Evolutionary conservation across 2,797 vertebrate genomes (phyloP), one percentile per base, ranked within the genome.

Genomic region (Pangasius larnaudii): DNA sequence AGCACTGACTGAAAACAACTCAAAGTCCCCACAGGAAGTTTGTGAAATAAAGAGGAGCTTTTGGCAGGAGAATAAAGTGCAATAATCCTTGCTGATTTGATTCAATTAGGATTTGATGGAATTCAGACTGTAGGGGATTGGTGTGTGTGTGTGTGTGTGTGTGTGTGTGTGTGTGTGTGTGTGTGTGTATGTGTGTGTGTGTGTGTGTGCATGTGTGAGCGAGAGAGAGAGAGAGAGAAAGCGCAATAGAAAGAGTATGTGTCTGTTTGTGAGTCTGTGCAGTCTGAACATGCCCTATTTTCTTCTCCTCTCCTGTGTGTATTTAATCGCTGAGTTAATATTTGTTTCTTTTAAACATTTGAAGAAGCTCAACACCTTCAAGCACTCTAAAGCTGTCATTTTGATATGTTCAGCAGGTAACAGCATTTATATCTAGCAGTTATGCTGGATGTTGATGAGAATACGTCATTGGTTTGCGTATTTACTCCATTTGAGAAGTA

Each of bases 81-180:
- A 82, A 7, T 85, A 83, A 88, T 86, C 84, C 69, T 82, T 81
- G 30, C 82, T 88, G 85, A 86, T 77, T 78, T 88, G 61, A 85
- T 88, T 85, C 36, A 85, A 36, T 85, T 80, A 69, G 61, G 19
- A 69, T 85, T 88, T 85, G 81, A 67, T 69, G 81, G 24, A 30
- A 2, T 56, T 39, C 16, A 77, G 49, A 77, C 16, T 65, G 27
- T 46, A 42, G 79, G 22, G 36, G 6, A 42, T 61, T 42, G 5
- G 16, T 22, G 39, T 51, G 24, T n/a, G 10, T 63, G 39, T 42
- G 19, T 39, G 5, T 18, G 36, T n/a, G 33, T 27, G 19, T 39
- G 19, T 42, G 51, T 30, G 46, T 27, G 11, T 27, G 39, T 11
- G 22, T 24, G 72, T 27, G 24, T 9, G 36, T 2, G 33, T 19